Evolutionary conservation across 2,888 invertebrate genomes (phyloP), one percentile per base, ranked within the genome.

Genomic region (Hecatera dysodea): DNA sequence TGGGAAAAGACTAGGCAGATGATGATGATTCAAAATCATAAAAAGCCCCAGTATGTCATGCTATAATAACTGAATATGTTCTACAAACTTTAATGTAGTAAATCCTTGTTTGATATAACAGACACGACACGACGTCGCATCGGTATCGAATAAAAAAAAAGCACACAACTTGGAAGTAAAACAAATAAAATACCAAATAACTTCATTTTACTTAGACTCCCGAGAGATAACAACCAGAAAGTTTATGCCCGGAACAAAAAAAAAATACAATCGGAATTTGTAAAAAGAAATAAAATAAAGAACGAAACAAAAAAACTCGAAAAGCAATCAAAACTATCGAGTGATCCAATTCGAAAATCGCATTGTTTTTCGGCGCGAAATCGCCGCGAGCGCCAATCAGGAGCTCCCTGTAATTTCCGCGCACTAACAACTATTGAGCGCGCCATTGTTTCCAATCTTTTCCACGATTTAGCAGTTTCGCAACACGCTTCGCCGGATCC

Each of bases 251-350:
- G 64, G 12, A 53, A 60, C 64, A 52, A 52, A 61, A 75, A 72
- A 60, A 67, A 67, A 80, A 80, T 24, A 81, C 80, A 77, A 84
- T 75, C 76, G 33, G 29, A 75, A 81, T 59, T 56, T 81, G 78
- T 77, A 81, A 81, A 81, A 83, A 19, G n/a, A 42, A 39, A 39
- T 9, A 57, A 39, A 81, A 80, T 75, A 79, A 87, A 83, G 66
- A 82, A 80, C 81, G 73, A 80, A 83, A 81, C n/a, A 82, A 87
- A 87, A 90, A 91, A 90, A 90, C 88, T 83, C 74, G 85, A 82
- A 90, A 91, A 93, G 90, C 93, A 93, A 94, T 94, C 92, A 92
- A 90, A 93, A 93, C 90, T 92, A 92, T 91, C 87, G 87, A 90
- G 88, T 87, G 90, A 90, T 91, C 88, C 90, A 88, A 91, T 93